Conservation (phyloP, 2,113 vertebrate genomes). For the Zootoca vivipara region DNA sequence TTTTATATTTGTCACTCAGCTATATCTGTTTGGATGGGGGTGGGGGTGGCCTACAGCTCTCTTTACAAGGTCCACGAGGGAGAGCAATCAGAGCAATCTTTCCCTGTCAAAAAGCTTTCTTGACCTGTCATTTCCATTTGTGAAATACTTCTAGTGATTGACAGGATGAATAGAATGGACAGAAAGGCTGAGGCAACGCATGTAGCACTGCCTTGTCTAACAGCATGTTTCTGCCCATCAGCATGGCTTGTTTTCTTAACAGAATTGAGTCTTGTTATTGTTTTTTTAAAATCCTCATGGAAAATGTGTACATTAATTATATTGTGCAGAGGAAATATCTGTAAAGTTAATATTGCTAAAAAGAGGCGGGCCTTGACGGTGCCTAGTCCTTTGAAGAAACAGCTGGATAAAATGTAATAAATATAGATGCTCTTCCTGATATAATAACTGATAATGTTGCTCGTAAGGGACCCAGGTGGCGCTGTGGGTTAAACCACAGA, state of each 20-base stretch:
- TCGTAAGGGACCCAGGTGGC: too few species aligned
- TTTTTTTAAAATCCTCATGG: neutral
- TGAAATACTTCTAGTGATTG: neutral
- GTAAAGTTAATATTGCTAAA: neutral
- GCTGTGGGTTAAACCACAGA: too few species aligned
- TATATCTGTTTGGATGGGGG: too few species aligned
- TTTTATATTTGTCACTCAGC: neutral
- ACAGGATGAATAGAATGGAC: neutral
- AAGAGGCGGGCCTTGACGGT: neutral
- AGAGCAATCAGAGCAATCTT: neutral
- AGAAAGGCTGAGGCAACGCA: neutral
- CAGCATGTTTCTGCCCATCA: neutral
- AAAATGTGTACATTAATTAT: neutral
- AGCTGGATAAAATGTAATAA: neutral
- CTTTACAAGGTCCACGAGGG: neutral
- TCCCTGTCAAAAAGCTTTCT: neutral
- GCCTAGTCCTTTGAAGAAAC: neutral
- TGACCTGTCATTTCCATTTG: neutral
- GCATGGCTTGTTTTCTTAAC: neutral
- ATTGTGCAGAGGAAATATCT: neutral
- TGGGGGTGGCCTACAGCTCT: neutral
- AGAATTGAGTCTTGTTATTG: neutral
- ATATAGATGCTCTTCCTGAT: neutral
- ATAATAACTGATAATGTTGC: neutral
- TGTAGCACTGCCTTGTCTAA: neutral